phyloP scores from a whole-genome alignment of 2,113 vertebrate genomes.

The Paraplagusia blochii region DNA sequence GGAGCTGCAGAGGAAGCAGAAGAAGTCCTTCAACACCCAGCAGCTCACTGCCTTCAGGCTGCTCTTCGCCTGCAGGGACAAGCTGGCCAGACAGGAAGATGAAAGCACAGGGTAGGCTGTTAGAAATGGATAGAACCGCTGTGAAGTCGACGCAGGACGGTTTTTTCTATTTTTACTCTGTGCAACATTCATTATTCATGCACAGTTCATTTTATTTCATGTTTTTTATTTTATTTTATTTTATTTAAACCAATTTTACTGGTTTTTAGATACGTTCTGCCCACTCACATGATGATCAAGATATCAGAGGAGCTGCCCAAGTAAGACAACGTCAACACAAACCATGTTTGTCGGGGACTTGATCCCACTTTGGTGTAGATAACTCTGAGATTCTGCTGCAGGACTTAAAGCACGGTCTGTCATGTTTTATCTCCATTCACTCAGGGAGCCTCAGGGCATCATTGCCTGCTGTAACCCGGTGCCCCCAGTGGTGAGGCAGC shows the following conservation, averaged over 20 bases:
- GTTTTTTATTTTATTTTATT: background rate
- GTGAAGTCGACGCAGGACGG: conserved; percentile 19
- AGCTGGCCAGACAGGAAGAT: conserved; percentile 86
- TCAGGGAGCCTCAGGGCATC: conserved; percentile 92
- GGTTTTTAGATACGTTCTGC: conserved; percentile 83
- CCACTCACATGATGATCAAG: conserved; percentile 96
- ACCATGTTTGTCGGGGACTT: background rate
- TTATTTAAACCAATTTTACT: background rate
- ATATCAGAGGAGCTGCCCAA: conserved; percentile 92
- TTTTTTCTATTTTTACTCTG: conserved; percentile 27
- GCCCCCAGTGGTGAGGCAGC: conserved; percentile 90
- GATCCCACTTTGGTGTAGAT: background rate
- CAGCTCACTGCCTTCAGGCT: conserved; percentile 90
- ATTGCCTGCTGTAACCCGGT: conserved; percentile 93
- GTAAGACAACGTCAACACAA: conserved; percentile 73
- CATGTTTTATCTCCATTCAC: conserved; percentile 20
- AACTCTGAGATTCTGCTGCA: conserved; percentile 17
- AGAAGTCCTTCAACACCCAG: conserved; percentile 89
- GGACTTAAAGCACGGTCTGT: conserved; percentile 5
- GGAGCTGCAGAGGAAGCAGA: conserved; percentile 90
- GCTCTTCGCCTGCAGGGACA: conserved; percentile 92
- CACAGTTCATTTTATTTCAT: conserved; percentile 1
- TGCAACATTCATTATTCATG: conserved; percentile 6
- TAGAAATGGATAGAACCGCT: conserved; percentile 30
- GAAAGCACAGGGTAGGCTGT: conserved; percentile 90